These are phyloP conservation scores for Astropecten irregularis DNA, from an alignment of 53 echinoderm and acorn worm species.

Conservation along the genomic window DNA sequence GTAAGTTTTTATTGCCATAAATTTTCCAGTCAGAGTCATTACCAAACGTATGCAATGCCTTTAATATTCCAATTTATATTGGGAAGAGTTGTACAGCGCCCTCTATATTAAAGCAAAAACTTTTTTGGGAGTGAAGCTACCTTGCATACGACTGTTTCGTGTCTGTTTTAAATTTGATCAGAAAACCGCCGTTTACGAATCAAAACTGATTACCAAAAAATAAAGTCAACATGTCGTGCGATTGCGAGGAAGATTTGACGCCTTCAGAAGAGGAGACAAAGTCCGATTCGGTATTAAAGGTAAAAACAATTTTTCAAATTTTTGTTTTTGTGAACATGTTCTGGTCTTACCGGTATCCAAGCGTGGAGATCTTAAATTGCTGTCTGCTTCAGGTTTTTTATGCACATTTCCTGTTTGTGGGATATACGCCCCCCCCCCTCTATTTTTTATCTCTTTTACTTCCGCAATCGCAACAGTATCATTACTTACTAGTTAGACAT, in stretches of 20 bases:
- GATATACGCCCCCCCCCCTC: conserved; percentile 6
- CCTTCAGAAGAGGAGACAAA: not conserved
- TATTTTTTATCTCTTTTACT: conserved; percentile 7
- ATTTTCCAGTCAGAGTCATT: no score
- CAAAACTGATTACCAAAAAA: no score
- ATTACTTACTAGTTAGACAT: not conserved
- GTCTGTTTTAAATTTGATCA: no score
- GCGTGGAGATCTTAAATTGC: no score
- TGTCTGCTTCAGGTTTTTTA: not conserved
- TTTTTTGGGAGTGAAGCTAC: no score
- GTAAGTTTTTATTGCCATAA: no score
- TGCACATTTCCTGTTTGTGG: conserved; percentile 25
- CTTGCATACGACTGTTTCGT: no score
- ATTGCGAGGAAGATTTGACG: not conserved
- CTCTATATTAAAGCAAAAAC: no score
- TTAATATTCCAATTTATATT: no score
- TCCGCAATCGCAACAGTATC: conserved; percentile 13
- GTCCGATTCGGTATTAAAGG: conserved; percentile 28
- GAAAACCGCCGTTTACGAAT: not conserved
- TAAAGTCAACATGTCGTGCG: conserved; percentile 34
- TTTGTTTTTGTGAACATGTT: not conserved
- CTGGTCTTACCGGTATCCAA: not conserved
- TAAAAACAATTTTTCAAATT: no score
- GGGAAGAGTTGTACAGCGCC: no score
- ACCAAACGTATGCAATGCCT: no score